Base-by-base conservation (phyloP, 2,113 vertebrate genomes). In the Hyperoodon ampullatus region DNA sequence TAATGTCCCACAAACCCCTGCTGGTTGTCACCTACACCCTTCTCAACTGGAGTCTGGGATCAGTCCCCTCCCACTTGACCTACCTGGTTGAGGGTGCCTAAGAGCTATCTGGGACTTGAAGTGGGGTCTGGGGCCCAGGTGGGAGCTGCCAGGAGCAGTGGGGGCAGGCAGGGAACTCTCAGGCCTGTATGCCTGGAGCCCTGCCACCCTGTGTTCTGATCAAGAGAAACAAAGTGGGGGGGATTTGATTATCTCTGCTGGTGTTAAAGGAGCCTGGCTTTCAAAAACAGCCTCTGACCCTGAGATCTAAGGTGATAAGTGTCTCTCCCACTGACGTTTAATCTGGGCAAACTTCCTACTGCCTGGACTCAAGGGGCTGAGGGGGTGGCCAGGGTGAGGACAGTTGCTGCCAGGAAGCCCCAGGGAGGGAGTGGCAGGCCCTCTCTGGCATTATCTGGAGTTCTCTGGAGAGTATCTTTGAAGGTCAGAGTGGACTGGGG, bases 181-280 rank as follows among this genome's bases (percentile, higher is more conserved):
- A 66, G 60, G 71, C 87, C 70, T 66, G 14, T 1, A 3, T 24
- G 28, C 35, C 23, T 24, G 26, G 39, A 65, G 35, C 35, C 65
- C 30, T 77, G 58, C 47, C 80, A 77, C 26, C 28, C 90, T 14
- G 18, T 21, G 4, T 83, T 72, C 53, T 19, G 28, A 70, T 72
- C 66, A 74, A 68, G 89, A 90, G 94, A 96, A 96, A 96, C 91
- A 97, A 94, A 97, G 39, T n/a, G 50, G 81, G n/a, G 63, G 81
- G 47, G 47, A 80, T 87, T 94, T 89, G 63, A 23, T 96, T 50
- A 35, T 94, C 92, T 94, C 75, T 97, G 82, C 66, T 91, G 14
- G 50, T 88, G 74, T 91, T 91, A 96, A 96, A 95, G 60, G 30
- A 47, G 65, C 44, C 63, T 53, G n/a, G 35, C 80, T 93, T 90